Evolutionary conservation across 2,888 invertebrate species (phyloP), one percentile per base, ranked within the genome.

Genomic region (Pollenia labialis): DNA sequence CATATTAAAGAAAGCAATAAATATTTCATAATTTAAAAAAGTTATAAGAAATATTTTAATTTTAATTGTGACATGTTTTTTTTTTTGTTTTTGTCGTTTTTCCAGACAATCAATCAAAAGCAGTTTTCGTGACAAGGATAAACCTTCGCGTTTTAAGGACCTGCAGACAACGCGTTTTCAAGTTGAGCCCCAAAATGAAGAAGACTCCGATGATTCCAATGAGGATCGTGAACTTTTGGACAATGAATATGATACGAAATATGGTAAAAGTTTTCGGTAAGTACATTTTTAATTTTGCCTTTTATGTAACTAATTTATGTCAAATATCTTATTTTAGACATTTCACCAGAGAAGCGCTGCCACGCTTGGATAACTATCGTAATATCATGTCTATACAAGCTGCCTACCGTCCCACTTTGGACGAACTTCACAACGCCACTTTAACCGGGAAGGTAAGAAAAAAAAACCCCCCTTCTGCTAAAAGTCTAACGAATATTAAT

Each of bases 321-420:
- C 54, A 48, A 62, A 48, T 18, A 60, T 46, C 46, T n/a, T 58
- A 8, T 85, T 86, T 0, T 91, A 96, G 97, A 88, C 97, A 97
- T 92, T 96, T 97, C 92, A 98, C 98, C 32, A 94, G 97, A 81
- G 98, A 98, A 94, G 98, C 97, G 9, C 93, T 98, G 85, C 98
- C 98, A 2, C 95, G 97, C 75, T 93, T 98, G 93, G 98, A 98
- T 93, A 97, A 98, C 94, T 98, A 98, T 94, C 95, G 98, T 88
- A 97, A 98, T 91, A 97, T 97, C 90, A 95, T 97, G 95, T 97
- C 97, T 18, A 95, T 98, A 62, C 97, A 97, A 92, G 97, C 97
- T 4, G 97, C 96, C 11, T 97, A 97, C 89, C 95, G 98, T 89
- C 98, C 98, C 16, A 97, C 98, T 6, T 94, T 98, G 86, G 98